phyloP scores from a whole-genome alignment of 2,113 vertebrate species.

The Pantherophis guttatus region DNA sequence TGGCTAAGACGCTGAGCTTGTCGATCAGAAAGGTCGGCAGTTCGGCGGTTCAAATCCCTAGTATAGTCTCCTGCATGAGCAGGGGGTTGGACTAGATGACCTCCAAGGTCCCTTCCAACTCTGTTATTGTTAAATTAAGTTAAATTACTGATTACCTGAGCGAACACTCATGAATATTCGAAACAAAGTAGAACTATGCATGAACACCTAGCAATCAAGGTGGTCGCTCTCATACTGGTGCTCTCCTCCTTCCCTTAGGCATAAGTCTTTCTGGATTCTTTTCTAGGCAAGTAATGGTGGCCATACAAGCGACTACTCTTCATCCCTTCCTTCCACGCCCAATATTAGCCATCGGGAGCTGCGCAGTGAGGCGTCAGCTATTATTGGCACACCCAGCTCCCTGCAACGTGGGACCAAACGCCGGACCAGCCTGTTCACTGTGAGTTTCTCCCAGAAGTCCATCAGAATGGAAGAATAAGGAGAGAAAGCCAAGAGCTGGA shows the following conservation, averaged over 20 bases:
- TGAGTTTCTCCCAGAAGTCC: conserved; percentile 54
- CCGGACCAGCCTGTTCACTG: conserved; percentile 92
- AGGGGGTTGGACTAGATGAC: no score
- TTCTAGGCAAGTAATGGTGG: conserved; percentile 88
- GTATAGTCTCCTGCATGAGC: no score
- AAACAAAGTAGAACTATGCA: not conserved
- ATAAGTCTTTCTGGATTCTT: not conserved
- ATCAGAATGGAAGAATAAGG: not conserved
- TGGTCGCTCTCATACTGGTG: not conserved
- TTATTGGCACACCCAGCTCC: conserved; percentile 75
- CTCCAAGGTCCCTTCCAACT: no score
- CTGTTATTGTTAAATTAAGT: no score
- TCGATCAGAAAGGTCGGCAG: no score
- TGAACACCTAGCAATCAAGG: not conserved
- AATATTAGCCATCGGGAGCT: conserved; percentile 90
- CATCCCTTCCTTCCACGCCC: conserved; percentile 91
- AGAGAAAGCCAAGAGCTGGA: not conserved
- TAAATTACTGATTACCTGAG: not conserved
- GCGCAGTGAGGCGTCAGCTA: conserved; percentile 68
- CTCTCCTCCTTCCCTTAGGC: not conserved
- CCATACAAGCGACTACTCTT: conserved; percentile 83
- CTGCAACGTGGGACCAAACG: conserved; percentile 83
- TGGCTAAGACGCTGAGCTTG: no score
- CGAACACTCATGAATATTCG: not conserved
- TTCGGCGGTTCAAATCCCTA: no score